Evolutionary conservation across 2,797 vertebrate species (phyloP).

Genomic region (Meda fulgida): DNA sequence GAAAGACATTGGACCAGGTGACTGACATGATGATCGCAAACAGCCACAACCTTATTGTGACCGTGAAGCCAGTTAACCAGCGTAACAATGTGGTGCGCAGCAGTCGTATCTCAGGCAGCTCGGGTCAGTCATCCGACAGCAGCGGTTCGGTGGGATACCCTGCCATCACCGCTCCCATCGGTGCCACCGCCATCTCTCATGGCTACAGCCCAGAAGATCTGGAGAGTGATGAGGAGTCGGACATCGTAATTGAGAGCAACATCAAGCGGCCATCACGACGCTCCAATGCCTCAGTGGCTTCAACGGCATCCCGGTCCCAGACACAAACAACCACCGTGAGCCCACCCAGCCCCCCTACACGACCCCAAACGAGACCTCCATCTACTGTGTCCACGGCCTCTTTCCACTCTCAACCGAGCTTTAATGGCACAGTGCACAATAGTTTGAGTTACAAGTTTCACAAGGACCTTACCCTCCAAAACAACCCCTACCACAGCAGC

Average conservation of each 20-base stretch:
- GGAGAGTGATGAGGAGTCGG: constrained; percentile 94
- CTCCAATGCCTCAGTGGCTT: constrained; percentile 78
- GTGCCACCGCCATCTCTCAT: constrained; percentile 67
- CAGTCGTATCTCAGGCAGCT: constrained; percentile 89
- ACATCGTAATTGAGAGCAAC: constrained; percentile 94
- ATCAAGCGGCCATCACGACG: constrained; percentile 86
- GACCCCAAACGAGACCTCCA: constrained; percentile 74
- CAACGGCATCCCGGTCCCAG: constrained; percentile 66
- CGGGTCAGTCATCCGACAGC: constrained; percentile 91
- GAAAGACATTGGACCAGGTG: constrained; percentile 97
- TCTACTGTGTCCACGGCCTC: constrained; percentile 80
- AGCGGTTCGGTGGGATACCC: constrained; percentile 88
- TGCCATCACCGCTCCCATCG: constrained; percentile 65
- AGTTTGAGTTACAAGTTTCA: constrained; percentile 87
- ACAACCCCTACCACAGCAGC: constrained; percentile 74
- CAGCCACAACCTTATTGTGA: constrained; percentile 97
- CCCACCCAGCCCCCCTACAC: constrained; percentile 65
- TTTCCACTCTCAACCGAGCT: constrained; percentile 80
- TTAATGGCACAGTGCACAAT: constrained; percentile 81
- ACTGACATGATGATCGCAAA: constrained; percentile 99
- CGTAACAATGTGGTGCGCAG: constrained; percentile 95
- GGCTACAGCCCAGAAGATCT: constrained; percentile 88
- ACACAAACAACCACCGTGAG: constrained; percentile 20
- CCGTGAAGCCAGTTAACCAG: constrained; percentile 97
- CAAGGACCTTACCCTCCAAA: constrained; percentile 82